Percentiles rank a stretch among this genome's conserved stretches.
Conservation (phyloP, 2,888 invertebrate species). For the Lycia hirtaria region DNA sequence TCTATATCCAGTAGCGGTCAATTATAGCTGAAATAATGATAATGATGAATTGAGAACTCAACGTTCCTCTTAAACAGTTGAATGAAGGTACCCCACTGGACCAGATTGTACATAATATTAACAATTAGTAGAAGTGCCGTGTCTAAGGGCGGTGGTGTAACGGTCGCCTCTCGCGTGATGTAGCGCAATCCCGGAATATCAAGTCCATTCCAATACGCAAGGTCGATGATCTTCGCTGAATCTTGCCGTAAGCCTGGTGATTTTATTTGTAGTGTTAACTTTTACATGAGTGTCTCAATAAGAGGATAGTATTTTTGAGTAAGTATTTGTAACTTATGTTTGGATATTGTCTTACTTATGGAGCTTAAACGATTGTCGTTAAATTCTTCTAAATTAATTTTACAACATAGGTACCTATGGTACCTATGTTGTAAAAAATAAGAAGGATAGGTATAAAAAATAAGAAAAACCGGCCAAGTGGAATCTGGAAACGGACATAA, state of each 20-base stretch:
- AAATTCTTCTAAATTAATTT: too few species aligned
- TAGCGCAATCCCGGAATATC: constrained; percentile 54
- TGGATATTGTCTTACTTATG: too few species aligned
- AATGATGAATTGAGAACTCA: too few species aligned
- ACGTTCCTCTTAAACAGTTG: too few species aligned
- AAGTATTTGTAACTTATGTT: too few species aligned
- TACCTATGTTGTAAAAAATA: too few species aligned
- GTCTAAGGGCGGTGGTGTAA: constrained; percentile 69
- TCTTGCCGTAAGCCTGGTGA: constrained; percentile 39
- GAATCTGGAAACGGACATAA: too few species aligned
- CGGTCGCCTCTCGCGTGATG: constrained; percentile 70
- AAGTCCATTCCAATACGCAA: constrained; percentile 44
- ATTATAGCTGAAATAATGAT: constrained; percentile 15
- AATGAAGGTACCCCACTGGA: constrained; percentile 41
- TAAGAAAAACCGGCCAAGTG: too few species aligned
- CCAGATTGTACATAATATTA: constrained; percentile 43
- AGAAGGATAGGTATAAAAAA: too few species aligned
- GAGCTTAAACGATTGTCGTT: too few species aligned
- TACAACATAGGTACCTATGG: too few species aligned
- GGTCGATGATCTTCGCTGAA: constrained; percentile 59
- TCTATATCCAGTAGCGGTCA: neutral
- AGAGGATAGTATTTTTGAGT: neutral
- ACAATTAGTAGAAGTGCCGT: constrained; percentile 53
- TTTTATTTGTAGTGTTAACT: too few species aligned
- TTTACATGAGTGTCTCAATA: neutral